Percentiles rank a stretch among this genome's conserved stretches.
Evolutionary conservation across 2,113 vertebrate genomes (phyloP).

Genomic region (Epinephelus cyanopodus): DNA sequence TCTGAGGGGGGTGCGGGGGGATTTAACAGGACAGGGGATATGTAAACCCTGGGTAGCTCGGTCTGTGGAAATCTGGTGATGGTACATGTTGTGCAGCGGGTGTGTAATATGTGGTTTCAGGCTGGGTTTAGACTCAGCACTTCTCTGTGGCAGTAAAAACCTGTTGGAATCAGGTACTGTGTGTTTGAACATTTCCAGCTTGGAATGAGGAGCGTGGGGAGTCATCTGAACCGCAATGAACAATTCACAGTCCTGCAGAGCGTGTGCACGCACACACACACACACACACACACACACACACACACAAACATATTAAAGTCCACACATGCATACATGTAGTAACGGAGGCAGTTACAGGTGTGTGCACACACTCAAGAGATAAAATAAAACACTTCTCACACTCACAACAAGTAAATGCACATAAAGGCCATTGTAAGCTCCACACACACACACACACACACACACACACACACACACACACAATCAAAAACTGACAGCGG

Average conservation of each 20-base stretch:
- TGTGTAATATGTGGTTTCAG: constrained; percentile 72
- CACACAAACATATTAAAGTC: constrained; percentile 24
- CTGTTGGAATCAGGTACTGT: constrained; percentile 73
- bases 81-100: constrained; percentile 25
- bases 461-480: constrained; percentile 32
- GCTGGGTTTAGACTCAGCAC: constrained; percentile 68
- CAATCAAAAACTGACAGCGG: constrained; percentile 58
- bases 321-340: constrained; percentile 41
- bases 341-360: constrained; percentile 56
- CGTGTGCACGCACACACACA: not conserved
- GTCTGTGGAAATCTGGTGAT: constrained; percentile 59
- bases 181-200: constrained; percentile 69
- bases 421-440: constrained; percentile 43
- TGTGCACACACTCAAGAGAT: constrained; percentile 55
- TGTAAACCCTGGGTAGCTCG: constrained; percentile 19
- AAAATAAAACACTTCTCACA: constrained; percentile 66
- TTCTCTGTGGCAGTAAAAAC: constrained; percentile 71
- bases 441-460: constrained; percentile 40
- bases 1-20: constrained; percentile 21
- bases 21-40: constrained; percentile 20
- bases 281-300: constrained; percentile 36
- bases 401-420: constrained; percentile 57
- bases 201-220: constrained; percentile 72
- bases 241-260: constrained; percentile 51
- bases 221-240: constrained; percentile 71